A percentile compares a stretch with the other conserved stretches of the same genome.
phyloP scores from a whole-genome alignment of 2,113 vertebrate genomes.

The Platanista minor region DNA sequence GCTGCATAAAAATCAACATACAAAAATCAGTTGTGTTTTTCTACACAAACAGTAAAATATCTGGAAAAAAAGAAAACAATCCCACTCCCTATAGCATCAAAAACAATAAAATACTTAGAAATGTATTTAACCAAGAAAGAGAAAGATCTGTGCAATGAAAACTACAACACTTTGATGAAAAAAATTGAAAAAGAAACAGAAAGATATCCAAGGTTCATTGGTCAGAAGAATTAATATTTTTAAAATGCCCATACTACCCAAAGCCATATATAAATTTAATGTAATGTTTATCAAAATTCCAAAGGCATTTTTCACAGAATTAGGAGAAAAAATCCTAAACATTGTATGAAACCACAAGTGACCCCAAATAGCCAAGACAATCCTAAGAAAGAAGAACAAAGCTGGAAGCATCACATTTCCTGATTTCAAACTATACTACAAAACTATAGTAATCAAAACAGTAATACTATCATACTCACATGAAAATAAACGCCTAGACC shows the following conservation, averaged over 20 bases:
- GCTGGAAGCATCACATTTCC: neutral
- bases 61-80: neutral
- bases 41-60: neutral
- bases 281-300: neutral
- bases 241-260: neutral
- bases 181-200: neutral
- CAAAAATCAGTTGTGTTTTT: neutral
- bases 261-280: neutral
- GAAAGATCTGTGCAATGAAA: neutral
- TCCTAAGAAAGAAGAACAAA: neutral
- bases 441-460: neutral
- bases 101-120: neutral
- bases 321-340: neutral
- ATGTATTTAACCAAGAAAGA: neutral
- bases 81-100: neutral
- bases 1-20: neutral
- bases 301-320: neutral
- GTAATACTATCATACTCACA: neutral
- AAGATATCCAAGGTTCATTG: neutral
- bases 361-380: neutral
- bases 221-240: neutral
- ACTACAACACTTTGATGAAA: neutral
- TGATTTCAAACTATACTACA: neutral
- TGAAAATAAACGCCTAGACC: neutral
- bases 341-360: neutral